Conservation (phyloP, 1,140 invertebrate genomes). For the Scaptomyza graminum region DNA sequence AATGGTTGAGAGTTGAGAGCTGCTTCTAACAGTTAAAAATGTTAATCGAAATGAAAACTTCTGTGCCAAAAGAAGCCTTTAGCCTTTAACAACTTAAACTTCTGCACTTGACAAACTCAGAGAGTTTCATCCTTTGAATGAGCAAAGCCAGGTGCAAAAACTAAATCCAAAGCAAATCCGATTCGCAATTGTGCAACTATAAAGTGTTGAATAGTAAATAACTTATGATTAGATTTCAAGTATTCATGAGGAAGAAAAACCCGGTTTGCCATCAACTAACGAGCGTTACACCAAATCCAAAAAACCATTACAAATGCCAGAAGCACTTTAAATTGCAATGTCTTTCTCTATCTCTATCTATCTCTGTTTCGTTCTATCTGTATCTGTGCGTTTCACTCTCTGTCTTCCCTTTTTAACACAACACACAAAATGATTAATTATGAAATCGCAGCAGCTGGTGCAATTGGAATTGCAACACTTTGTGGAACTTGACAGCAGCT, state of each 20-base stretch:
- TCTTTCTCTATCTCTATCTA: not conserved
- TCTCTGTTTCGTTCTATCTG: not conserved
- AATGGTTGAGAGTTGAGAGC: conserved; percentile 8
- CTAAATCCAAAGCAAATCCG: no score
- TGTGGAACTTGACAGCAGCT: conserved; percentile 23
- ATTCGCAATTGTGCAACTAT: not conserved
- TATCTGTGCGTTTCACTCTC: no score
- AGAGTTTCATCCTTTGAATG: no score
- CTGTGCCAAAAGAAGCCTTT: no score
- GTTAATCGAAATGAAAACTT: no score
- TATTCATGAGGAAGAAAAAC: not conserved
- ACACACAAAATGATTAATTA: conserved; percentile 32
- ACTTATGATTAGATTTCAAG: not conserved
- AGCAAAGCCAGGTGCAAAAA: no score
- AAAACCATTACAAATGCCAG: not conserved
- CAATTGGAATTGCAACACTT: conserved; percentile 24
- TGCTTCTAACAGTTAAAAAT: not conserved
- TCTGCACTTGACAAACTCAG: no score
- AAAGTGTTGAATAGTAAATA: no score
- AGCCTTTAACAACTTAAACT: no score
- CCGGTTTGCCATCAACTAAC: not conserved
- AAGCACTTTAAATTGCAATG: not conserved
- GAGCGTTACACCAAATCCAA: not conserved
- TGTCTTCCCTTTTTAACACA: not conserved
- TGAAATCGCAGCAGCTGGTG: conserved; percentile 42